Evolutionary conservation across 2,797 vertebrate species (phyloP).

Genomic region (Siniperca scherzeri): DNA sequence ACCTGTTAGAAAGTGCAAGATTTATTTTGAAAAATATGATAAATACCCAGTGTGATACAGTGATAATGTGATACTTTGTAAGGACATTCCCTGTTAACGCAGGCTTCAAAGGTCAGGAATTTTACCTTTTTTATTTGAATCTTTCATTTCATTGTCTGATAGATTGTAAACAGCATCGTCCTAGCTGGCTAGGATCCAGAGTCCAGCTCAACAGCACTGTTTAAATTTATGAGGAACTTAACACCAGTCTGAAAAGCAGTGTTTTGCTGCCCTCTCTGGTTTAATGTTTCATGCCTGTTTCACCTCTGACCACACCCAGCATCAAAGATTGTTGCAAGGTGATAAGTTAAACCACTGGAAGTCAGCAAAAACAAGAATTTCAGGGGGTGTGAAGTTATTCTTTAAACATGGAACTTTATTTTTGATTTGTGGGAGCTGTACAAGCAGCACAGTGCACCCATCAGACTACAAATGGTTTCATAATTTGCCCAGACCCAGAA

Average conservation of each 20-base stretch:
- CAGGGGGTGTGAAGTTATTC: background rate
- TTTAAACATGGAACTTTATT: background rate
- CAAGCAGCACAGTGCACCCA: too few relatives aligned
- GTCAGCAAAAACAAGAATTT: background rate
- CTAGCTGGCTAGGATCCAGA: background rate
- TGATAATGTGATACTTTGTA: background rate
- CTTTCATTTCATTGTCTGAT: background rate
- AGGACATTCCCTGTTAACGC: background rate
- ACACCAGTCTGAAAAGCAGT: too few relatives aligned
- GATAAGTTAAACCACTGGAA: background rate
- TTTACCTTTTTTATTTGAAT: background rate
- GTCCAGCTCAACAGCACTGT: background rate
- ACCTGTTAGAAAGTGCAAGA: background rate
- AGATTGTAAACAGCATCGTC: background rate
- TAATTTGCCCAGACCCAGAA: too few relatives aligned
- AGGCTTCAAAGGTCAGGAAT: background rate
- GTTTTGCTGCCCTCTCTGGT: background rate
- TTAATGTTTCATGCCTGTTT: background rate
- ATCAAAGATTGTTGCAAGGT: background rate
- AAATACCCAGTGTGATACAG: too few relatives aligned
- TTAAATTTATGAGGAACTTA: too few relatives aligned
- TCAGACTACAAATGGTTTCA: too few relatives aligned
- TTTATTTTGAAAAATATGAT: background rate
- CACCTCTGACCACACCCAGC: background rate
- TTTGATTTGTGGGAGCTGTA: background rate